Percentiles rank a stretch among this genome's conserved stretches.
phyloP scores from a whole-genome alignment of 1,140 invertebrate species.

The Drosophila oshimai region DNA sequence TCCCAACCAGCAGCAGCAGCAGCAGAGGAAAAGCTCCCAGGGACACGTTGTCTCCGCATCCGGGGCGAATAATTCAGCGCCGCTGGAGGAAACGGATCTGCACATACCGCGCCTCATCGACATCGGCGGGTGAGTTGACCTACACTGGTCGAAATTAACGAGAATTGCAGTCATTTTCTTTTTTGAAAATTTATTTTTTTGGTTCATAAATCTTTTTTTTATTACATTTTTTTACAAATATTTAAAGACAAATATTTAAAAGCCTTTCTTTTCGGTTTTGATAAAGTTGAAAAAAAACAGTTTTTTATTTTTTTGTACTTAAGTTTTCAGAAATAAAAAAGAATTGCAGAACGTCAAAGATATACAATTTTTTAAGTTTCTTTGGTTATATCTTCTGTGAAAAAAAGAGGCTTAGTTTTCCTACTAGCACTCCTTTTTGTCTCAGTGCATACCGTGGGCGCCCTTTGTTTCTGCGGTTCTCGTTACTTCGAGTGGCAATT shows the following conservation, averaged over 20 bases:
- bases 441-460: not conserved
- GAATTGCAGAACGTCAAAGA: too few relatives aligned
- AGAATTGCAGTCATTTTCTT: too few relatives aligned
- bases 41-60: conserved; percentile 19
- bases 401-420: too few relatives aligned
- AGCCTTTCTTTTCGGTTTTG: too few relatives aligned
- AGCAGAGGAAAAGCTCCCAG: conserved; percentile 40
- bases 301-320: too few relatives aligned
- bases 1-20: conserved; percentile 7
- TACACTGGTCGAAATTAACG: not conserved
- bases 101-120: conserved; percentile 85
- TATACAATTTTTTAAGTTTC: too few relatives aligned
- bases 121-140: conserved; percentile 82
- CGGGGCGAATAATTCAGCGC: conserved; percentile 58
- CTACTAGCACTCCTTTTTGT: not conserved
- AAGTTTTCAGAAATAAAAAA: too few relatives aligned
- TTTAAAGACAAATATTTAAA: too few relatives aligned
- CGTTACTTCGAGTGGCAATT: conserved; percentile 80
- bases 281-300: too few relatives aligned
- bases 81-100: conserved; percentile 83
- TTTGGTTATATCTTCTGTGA: too few relatives aligned
- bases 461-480: conserved; percentile 64
- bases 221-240: not conserved
- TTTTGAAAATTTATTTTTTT: too few relatives aligned
- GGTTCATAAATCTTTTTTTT: not conserved